These are phyloP conservation scores for Bombus terrestris DNA, from an alignment of 1,140 invertebrate genomes.

Conservation along the genomic window DNA sequence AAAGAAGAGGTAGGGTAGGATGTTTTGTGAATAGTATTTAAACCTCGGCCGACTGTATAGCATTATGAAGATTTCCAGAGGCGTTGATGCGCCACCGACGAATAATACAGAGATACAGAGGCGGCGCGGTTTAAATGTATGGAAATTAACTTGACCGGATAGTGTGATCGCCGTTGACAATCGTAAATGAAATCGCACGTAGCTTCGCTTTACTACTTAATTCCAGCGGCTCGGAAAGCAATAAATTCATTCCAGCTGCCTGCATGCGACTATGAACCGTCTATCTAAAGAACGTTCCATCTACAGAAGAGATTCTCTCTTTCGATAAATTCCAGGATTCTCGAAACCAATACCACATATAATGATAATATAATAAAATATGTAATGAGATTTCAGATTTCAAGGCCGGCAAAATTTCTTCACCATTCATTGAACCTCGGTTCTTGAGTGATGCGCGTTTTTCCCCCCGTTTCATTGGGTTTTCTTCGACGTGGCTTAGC, in stretches of 20 bases:
- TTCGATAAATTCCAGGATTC: neutral
- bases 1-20: neutral
- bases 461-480: constrained; percentile 23
- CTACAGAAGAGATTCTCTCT: neutral
- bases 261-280: neutral
- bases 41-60: neutral
- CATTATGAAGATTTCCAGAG: neutral
- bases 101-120: neutral
- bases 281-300: neutral
- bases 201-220: neutral
- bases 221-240: neutral
- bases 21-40: constrained; percentile 6
- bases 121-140: neutral
- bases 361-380: neutral
- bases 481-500: constrained; percentile 31
- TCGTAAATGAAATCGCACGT: neutral
- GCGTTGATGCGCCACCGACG: neutral
- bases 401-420: neutral
- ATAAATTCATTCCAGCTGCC: neutral
- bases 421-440: neutral
- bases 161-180: neutral
- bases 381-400: too few species aligned
- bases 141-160: constrained; percentile 4
- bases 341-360: neutral
- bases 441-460: neutral